Percentiles rank a stretch among this genome's conserved stretches.
Evolutionary conservation across 2,797 vertebrate genomes (phyloP).

Genomic region (Naso thynnoides): DNA sequence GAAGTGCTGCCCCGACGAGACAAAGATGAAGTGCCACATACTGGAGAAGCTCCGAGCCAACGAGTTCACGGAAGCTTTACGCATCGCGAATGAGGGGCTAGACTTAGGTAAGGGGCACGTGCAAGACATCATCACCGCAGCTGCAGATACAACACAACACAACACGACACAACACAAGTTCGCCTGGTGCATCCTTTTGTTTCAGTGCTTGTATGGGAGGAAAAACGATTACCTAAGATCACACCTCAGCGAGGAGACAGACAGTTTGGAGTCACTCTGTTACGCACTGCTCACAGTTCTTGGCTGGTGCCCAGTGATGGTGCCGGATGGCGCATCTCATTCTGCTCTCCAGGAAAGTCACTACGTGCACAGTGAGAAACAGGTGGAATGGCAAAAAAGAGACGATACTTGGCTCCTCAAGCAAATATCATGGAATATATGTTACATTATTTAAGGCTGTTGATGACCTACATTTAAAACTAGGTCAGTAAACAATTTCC

Average conservation of each 20-base stretch:
- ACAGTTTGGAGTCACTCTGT: slow-evolving; percentile 14
- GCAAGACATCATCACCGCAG: neutral
- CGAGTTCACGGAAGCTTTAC: slow-evolving; percentile 85
- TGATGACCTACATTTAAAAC: slow-evolving; percentile 23
- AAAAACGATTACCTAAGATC: neutral
- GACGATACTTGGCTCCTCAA: neutral
- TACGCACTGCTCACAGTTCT: slow-evolving; percentile 28
- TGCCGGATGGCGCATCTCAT: slow-evolving; percentile 5
- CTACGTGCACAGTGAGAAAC: neutral
- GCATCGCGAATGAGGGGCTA: slow-evolving; percentile 82
- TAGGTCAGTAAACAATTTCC: slow-evolving; percentile 34
- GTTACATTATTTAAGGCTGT: neutral
- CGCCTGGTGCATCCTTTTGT: no score
- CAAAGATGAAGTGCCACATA: slow-evolving; percentile 75
- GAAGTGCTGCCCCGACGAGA: slow-evolving; percentile 83
- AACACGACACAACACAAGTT: neutral
- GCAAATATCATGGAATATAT: neutral
- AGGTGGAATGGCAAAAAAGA: neutral
- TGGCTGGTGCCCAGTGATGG: slow-evolving; percentile 14
- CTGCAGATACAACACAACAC: neutral
- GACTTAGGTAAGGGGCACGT: slow-evolving; percentile 81
- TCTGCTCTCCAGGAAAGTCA: neutral
- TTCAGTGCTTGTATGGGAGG: no score
- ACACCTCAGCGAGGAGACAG: neutral
- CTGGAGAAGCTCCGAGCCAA: slow-evolving; percentile 78